These are phyloP conservation scores for Drosophila siamana DNA, from an alignment of 2,888 invertebrate species.

Conservation along the genomic window DNA sequence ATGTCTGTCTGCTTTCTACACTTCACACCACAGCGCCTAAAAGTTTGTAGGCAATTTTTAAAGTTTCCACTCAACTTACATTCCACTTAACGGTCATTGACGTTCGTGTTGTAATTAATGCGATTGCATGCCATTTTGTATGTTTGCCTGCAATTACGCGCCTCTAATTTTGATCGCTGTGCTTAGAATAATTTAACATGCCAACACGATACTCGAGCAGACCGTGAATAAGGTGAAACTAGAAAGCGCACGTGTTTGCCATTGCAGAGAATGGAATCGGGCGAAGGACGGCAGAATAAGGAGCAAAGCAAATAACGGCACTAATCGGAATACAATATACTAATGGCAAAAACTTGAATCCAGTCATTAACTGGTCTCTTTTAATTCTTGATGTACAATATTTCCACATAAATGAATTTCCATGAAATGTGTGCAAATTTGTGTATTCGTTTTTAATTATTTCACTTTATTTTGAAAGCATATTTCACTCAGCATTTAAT, in stretches of 20 bases:
- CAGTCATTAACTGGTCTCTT: too few relatives aligned
- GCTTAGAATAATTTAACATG: constrained; percentile 45
- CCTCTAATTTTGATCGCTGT: constrained; percentile 53
- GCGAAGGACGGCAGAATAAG: background rate
- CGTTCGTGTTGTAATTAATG: constrained; percentile 47
- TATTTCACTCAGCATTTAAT: too few relatives aligned
- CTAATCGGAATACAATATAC: background rate
- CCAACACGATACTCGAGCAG: constrained; percentile 7
- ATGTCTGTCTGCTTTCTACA: background rate
- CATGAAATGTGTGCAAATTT: too few relatives aligned
- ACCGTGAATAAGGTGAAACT: background rate
- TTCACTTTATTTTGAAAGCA: too few relatives aligned
- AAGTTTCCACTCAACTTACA: constrained; percentile 23
- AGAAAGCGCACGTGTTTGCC: constrained; percentile 10
- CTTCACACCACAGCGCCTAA: too few relatives aligned
- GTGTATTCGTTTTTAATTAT: too few relatives aligned
- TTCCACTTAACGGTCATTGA: constrained; percentile 75
- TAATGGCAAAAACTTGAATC: too few relatives aligned
- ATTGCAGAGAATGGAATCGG: background rate
- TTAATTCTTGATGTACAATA: background rate
- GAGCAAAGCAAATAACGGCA: background rate
- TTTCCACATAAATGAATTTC: too few relatives aligned
- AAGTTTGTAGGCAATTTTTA: constrained; percentile 21
- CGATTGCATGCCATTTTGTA: constrained; percentile 52
- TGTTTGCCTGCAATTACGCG: constrained; percentile 48